These are phyloP conservation scores for Calcarius lapponicus DNA, from an alignment of 2,797 vertebrate genomes.

Conservation along the genomic window DNA sequence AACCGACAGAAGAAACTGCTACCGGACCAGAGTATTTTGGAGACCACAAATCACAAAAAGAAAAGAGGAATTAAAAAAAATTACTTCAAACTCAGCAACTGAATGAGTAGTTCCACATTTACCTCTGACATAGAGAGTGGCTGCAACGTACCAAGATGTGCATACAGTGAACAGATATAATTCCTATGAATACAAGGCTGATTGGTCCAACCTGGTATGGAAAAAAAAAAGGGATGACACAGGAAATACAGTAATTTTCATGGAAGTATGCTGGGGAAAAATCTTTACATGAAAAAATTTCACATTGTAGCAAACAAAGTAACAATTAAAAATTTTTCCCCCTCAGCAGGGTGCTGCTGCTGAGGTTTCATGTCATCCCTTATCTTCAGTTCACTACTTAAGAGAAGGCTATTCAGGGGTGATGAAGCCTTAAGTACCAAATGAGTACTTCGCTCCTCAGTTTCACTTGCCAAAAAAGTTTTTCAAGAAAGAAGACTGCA, in stretches of 20 bases:
- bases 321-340: background rate
- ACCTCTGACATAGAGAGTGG: conserved; percentile 86
- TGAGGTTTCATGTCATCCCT: background rate
- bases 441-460: background rate
- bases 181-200: conserved; percentile 86
- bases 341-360: background rate
- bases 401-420: background rate
- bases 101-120: conserved; percentile 70
- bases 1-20: background rate
- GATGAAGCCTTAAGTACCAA: background rate
- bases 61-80: background rate
- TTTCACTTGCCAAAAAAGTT: background rate
- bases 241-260: background rate
- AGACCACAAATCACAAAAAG: background rate
- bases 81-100: conserved; percentile 2
- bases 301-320: background rate
- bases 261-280: background rate
- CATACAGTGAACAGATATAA: conserved; percentile 90
- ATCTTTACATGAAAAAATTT: background rate
- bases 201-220: conserved; percentile 82
- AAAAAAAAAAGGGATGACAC: background rate
- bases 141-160: conserved; percentile 89
- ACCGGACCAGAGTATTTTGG: background rate
- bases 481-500: background rate
- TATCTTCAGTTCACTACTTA: background rate